Conservation (phyloP, 2,797 vertebrate species). For the Clarias pachynema region DNA sequence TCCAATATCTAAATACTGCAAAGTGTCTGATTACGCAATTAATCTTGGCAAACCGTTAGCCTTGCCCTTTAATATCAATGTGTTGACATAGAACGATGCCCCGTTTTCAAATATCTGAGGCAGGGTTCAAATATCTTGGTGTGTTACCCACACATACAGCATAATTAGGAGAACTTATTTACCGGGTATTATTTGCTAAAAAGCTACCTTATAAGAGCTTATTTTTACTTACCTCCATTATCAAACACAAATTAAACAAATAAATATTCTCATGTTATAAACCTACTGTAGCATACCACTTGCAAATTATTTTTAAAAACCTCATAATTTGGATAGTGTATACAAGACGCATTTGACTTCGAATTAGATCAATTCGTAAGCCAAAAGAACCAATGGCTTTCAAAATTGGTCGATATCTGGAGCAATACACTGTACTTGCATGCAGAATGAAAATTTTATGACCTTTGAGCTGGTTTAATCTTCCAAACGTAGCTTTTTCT, state of each 20-base stretch:
- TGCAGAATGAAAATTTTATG: neutral
- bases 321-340: neutral
- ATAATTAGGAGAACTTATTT: neutral
- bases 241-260: neutral
- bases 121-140: conserved; percentile 26
- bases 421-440: neutral
- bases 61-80: conserved; percentile 26
- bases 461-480: conserved; percentile 1
- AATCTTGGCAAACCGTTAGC: conserved; percentile 7
- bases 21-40: conserved; percentile 6
- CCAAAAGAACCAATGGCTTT: neutral
- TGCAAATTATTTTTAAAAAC: neutral
- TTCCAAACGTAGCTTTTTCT: neutral
- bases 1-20: conserved; percentile 3
- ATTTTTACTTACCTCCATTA: neutral
- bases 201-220: neutral
- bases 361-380: neutral
- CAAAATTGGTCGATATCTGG: neutral
- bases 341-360: neutral
- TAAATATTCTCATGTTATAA: neutral
- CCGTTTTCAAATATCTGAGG: conserved; percentile 22
- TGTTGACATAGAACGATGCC: neutral
- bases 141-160: neutral
- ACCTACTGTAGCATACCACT: neutral
- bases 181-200: neutral